These are phyloP conservation scores for Xiphophorus maculatus DNA, from an alignment of 2,113 vertebrate species.

Conservation along the genomic window DNA sequence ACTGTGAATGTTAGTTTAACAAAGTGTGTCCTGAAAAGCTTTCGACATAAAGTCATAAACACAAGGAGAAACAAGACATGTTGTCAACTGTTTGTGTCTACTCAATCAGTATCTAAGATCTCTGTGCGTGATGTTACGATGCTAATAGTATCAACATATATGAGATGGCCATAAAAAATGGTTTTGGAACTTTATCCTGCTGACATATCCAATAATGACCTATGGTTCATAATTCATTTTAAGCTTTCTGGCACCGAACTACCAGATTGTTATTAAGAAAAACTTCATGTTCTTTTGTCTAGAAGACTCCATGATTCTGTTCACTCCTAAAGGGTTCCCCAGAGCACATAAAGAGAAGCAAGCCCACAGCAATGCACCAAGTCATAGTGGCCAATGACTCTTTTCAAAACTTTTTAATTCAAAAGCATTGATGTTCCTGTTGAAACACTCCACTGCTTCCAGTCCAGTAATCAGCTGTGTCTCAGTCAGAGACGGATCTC, in stretches of 20 bases:
- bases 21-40: neutral
- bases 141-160: too few relatives aligned
- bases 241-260: neutral
- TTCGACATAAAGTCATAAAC: slow-evolving; percentile 15
- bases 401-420: neutral
- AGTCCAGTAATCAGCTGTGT: neutral
- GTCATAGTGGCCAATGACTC: neutral
- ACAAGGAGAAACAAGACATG: slow-evolving; percentile 8
- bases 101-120: too few relatives aligned
- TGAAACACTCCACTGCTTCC: too few relatives aligned
- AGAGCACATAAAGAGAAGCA: neutral
- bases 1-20: neutral
- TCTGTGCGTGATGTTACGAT: neutral
- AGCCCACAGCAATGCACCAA: too few relatives aligned
- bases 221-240: neutral
- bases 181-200: neutral
- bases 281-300: neutral
- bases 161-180: neutral
- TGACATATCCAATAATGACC: neutral
- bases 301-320: neutral
- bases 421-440: neutral
- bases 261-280: neutral
- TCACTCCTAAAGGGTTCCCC: neutral
- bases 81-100: neutral
- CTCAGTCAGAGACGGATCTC: too few relatives aligned